These are phyloP conservation scores for Charina bottae DNA, from an alignment of 2,113 vertebrate species.

Conservation along the genomic window DNA sequence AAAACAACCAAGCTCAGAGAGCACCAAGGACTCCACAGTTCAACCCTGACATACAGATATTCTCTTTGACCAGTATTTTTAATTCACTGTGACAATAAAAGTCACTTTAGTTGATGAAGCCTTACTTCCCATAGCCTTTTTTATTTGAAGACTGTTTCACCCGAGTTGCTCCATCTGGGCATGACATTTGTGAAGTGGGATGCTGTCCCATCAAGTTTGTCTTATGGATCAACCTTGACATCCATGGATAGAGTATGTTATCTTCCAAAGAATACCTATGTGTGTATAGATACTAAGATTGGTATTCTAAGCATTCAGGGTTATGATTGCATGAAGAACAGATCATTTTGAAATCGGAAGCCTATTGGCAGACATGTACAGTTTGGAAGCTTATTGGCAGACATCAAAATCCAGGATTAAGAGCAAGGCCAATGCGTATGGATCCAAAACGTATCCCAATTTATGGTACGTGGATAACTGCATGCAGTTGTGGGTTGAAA, in stretches of 20 bases:
- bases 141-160: background rate
- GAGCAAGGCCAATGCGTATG: no score
- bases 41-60: no score
- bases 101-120: background rate
- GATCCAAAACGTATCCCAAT: background rate
- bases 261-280: background rate
- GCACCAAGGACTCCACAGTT: no score
- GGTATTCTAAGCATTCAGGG: background rate
- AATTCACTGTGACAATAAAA: background rate
- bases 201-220: background rate
- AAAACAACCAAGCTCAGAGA: no score
- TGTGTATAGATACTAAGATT: background rate
- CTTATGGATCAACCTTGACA: background rate
- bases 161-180: background rate
- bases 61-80: background rate
- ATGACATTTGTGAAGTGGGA: background rate
- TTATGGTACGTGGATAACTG: background rate
- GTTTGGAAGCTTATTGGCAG: background rate
- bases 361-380: background rate
- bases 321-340: background rate
- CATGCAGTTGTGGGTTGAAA: background rate
- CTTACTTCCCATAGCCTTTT: background rate
- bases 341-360: background rate
- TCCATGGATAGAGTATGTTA: background rate
- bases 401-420: background rate